Conservation (phyloP, 2,888 invertebrate genomes). For the Thecophora atra region DNA sequence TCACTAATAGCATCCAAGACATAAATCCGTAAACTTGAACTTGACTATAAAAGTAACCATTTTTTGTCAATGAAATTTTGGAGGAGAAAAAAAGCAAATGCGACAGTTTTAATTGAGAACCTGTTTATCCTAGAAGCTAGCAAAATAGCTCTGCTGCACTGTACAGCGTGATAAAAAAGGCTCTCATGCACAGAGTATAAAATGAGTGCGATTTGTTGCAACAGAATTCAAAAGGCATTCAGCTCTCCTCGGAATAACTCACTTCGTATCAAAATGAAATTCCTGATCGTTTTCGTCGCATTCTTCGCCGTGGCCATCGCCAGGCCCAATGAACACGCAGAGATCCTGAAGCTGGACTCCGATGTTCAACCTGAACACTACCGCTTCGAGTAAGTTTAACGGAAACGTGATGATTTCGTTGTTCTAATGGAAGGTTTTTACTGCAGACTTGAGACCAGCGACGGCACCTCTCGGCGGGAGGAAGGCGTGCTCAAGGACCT, state of each 20-base stretch:
- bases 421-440: not conserved
- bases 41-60: not conserved
- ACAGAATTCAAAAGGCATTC: constrained; percentile 34
- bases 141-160: no score
- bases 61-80: no score
- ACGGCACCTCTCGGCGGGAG: constrained; percentile 37
- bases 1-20: not conserved
- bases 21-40: not conserved
- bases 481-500: constrained; percentile 40
- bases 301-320: constrained; percentile 54
- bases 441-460: constrained; percentile 40
- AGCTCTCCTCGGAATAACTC: constrained; percentile 32
- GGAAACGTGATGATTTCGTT: not conserved
- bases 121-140: not conserved
- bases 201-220: no score
- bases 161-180: no score
- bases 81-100: not conserved
- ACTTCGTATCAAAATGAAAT: constrained; percentile 52
- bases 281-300: constrained; percentile 56
- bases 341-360: constrained; percentile 59
- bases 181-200: no score
- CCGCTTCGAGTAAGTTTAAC: constrained; percentile 68
- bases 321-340: constrained; percentile 55
- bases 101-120: not conserved
- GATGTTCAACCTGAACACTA: constrained; percentile 71